Evolutionary conservation across 2,797 vertebrate species (phyloP).

Genomic region (Scomberomorus guttatus): DNA sequence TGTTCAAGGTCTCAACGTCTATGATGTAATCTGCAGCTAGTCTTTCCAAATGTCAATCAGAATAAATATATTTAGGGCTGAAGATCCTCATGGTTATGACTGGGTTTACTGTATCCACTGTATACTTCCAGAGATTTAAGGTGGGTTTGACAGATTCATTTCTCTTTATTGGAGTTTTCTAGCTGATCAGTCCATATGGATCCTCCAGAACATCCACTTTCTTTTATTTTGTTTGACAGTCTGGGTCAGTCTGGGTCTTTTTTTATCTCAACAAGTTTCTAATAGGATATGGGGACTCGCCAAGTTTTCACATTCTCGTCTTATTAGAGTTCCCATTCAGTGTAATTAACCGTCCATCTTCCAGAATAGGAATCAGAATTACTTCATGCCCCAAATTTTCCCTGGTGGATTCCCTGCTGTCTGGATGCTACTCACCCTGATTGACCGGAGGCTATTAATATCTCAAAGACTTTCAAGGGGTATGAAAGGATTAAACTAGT

Average conservation of each 20-base stretch:
- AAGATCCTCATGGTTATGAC: not conserved
- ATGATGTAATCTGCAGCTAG: slow-evolving; percentile 23
- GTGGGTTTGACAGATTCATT: not conserved
- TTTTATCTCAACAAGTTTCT: slow-evolving; percentile 25
- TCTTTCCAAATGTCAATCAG: slow-evolving; percentile 5
- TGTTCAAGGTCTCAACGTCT: slow-evolving; percentile 31
- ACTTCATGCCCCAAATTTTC: slow-evolving; percentile 37
- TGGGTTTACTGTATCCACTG: not conserved
- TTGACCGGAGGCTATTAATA: slow-evolving; percentile 58
- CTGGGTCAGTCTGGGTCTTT: not conserved
- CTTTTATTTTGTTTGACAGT: slow-evolving; percentile 12
- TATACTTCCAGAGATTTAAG: not conserved
- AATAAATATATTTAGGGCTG: not conserved
- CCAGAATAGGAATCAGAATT: slow-evolving; percentile 49
- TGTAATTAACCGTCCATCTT: slow-evolving; percentile 62
- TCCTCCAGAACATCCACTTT: not conserved
- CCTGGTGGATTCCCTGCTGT: slow-evolving; percentile 41
- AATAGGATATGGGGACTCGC: not conserved
- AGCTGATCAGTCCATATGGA: not conserved
- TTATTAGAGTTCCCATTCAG: slow-evolving; percentile 37
- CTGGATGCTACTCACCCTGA: slow-evolving; percentile 51
- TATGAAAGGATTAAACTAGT: slow-evolving; percentile 61
- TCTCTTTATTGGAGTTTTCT: not conserved
- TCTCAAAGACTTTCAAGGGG: slow-evolving; percentile 72
- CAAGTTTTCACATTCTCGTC: slow-evolving; percentile 30